A percentile compares a stretch with the other conserved stretches of the same genome.
phyloP scores from a whole-genome alignment of 2,797 vertebrate species.

The Sus cebifrons region DNA sequence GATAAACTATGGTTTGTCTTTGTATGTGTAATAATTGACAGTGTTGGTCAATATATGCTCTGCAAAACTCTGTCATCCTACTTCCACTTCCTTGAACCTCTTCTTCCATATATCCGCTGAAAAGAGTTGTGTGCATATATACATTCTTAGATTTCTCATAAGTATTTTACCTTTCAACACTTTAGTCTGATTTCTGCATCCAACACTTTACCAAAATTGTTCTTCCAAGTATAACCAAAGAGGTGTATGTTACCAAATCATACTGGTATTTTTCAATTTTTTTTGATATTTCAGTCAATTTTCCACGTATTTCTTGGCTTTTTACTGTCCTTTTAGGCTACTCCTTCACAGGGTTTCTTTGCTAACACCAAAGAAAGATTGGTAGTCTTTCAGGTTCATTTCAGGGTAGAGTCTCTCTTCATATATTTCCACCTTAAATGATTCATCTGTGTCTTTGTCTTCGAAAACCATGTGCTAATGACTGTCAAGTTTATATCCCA shows the following conservation, averaged over 20 bases:
- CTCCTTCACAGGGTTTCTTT: background rate
- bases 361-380: background rate
- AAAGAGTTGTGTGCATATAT: fast-evolving
- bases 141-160: background rate
- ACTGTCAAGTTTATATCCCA: background rate
- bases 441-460: background rate
- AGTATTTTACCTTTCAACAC: background rate
- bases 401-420: background rate
- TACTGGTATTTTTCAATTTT: background rate
- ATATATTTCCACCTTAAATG: background rate
- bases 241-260: background rate
- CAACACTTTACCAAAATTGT: background rate
- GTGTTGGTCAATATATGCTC: background rate
- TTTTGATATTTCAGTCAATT: background rate
- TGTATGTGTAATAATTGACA: background rate
- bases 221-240: background rate
- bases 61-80: background rate
- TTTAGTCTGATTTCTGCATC: background rate
- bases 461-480: background rate
- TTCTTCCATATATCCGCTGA: background rate
- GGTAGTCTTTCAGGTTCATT: background rate
- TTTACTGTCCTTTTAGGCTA: background rate
- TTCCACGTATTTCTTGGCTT: background rate
- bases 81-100: background rate
- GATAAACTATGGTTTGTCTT: background rate